Conservation (phyloP, 2,113 vertebrate genomes). For the Ursus arctos region DNA sequence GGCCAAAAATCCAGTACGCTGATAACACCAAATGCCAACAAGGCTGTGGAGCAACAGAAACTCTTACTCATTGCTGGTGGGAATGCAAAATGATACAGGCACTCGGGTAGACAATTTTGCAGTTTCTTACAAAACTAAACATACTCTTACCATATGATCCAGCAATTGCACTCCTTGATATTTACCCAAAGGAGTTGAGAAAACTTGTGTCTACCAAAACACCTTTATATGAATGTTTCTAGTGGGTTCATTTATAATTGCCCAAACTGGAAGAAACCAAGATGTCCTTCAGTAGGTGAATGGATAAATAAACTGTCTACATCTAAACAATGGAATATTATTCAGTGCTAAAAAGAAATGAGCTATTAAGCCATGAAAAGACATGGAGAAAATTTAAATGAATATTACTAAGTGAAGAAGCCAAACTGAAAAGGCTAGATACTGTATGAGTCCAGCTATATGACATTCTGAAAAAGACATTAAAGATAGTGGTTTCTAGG, state of each 20-base stretch:
- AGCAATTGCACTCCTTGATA: neutral
- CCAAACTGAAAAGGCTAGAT: neutral
- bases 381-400: neutral
- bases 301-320: neutral
- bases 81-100: neutral
- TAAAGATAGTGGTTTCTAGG: neutral
- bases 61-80: neutral
- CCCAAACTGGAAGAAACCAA: neutral
- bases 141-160: neutral
- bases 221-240: neutral
- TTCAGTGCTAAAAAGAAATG: slow-evolving; percentile 11
- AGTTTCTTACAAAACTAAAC: neutral
- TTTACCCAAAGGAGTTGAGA: neutral
- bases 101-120: neutral
- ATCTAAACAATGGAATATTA: neutral
- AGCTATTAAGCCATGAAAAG: neutral
- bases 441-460: neutral
- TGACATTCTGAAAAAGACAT: neutral
- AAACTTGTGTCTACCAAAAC: neutral
- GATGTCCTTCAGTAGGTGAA: neutral
- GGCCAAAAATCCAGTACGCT: neutral
- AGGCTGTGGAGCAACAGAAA: neutral
- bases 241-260: neutral
- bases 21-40: neutral
- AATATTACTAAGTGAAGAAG: neutral